These are phyloP conservation scores for Lasius platythorax DNA, from an alignment of 2,888 invertebrate genomes.

Conservation along the genomic window DNA sequence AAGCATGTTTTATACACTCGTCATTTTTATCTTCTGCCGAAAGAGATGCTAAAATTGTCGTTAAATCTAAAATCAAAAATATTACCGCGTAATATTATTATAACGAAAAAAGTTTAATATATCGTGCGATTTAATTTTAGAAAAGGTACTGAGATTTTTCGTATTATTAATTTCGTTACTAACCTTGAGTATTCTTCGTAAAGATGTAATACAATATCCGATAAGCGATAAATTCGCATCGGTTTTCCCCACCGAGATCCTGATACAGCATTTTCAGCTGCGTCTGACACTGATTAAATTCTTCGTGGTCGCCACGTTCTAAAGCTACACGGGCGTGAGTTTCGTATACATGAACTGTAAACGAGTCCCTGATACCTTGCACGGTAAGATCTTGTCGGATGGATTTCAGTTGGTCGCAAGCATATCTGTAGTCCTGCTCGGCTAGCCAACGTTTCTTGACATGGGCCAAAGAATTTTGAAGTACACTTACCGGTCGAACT, in stretches of 20 bases:
- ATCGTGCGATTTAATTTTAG: not conserved
- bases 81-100: constrained; percentile 1
- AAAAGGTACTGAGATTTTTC: not conserved
- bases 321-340: constrained; percentile 99
- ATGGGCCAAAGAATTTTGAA: constrained; percentile 94
- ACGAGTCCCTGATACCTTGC: constrained; percentile 97
- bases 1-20: constrained; percentile 94
- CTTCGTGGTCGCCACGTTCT: constrained; percentile 99
- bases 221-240: constrained; percentile 98
- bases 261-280: constrained; percentile 98
- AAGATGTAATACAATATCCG: constrained; percentile 98
- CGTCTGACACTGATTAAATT: constrained; percentile 99
- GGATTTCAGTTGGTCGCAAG: constrained; percentile 99
- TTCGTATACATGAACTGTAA: constrained; percentile 99
- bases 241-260: constrained; percentile 92
- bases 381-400: constrained; percentile 99
- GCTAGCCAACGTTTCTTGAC: constrained; percentile 97
- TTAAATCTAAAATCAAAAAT: constrained; percentile 92
- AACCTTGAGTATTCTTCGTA: constrained; percentile 98
- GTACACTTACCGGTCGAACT: constrained; percentile 95
- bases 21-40: constrained; percentile 92
- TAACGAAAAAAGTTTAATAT: not conserved
- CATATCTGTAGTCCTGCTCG: constrained; percentile 97
- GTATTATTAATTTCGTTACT: constrained; percentile 29
- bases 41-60: constrained; percentile 94